Evolutionary conservation across 2,113 vertebrate species (phyloP), one percentile per base, ranked within the genome.

Genomic region (Pelobates fuscus): DNA sequence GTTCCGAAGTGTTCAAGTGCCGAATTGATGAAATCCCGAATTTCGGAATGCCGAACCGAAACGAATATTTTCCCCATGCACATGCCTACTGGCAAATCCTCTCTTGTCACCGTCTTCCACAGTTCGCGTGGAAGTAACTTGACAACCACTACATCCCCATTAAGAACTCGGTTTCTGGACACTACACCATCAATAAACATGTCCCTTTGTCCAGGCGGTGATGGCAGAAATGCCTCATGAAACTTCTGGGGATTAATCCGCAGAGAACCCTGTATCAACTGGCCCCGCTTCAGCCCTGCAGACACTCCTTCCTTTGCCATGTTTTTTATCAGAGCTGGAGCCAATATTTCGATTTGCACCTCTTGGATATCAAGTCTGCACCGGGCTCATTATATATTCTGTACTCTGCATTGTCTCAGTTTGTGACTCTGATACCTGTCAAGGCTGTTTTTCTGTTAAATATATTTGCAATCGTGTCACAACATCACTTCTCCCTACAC

Each of bases 211-310:
- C 95, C 94, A 78, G 96, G 96, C 79, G 93, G 95, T 77, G 95
- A 95, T 68, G 96, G 95, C 84, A 98, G 79, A 77, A 96, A 99
- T 77, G 94, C 96, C 81, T 98, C 96, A 1, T 97, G 93, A 85
- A 94, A 98, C 78, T 95, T 98, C 90, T 95, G 98, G 15, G 96
- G 96, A 90, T 99, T 99, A 83, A 99, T 98, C 89, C 96, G 93
- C 59, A 98, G 78, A 25, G 91, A 79, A 60, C 96, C 96, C 94
- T 99, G 94, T 79, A 97, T 86, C 57, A 98, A 91, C 61, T 95
- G 89, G 86, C 93, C 91, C 84, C 93, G 93, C 87, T 99, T 97
- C 79, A 98, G 86, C 70, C 94, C 94, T 30, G 90, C 88, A 62
- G 95, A 96, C 66, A 98, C 93, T 25, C 93, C 94, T 78, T 95